Percentiles rank a stretch among this genome's conserved stretches.
These are phyloP conservation scores for Cheilosia scutellata DNA, from an alignment of 2,888 invertebrate genomes.

Conservation along the genomic window DNA sequence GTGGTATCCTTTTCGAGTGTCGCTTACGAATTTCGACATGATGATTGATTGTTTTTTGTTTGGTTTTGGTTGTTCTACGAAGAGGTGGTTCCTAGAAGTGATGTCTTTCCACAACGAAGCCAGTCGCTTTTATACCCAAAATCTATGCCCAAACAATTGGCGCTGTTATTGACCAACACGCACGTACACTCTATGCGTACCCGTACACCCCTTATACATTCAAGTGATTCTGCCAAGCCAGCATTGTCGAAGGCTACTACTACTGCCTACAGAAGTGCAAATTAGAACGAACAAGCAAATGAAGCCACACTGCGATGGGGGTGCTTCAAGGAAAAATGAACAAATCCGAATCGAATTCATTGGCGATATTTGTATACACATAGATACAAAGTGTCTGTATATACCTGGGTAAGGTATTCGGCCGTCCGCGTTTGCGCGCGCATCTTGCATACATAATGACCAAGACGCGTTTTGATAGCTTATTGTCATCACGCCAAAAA, in stretches of 20 bases:
- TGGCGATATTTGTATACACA: neutral
- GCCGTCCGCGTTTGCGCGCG: constrained; percentile 48
- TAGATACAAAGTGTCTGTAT: neutral
- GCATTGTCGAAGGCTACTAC: constrained; percentile 39
- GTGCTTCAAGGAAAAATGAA: constrained; percentile 72
- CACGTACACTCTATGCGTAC: neutral
- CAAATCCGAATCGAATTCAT: constrained; percentile 57
- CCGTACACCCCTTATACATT: constrained; percentile 27
- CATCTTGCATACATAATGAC: constrained; percentile 66
- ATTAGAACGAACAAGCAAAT: constrained; percentile 56
- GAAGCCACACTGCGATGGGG: constrained; percentile 43
- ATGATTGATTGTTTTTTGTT: constrained; percentile 39
- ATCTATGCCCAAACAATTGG: constrained; percentile 25
- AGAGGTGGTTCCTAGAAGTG: constrained; percentile 64
- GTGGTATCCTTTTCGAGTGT: neutral
- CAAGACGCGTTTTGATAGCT: constrained; percentile 39
- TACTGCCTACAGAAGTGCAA: constrained; percentile 28
- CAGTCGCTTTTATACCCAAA: constrained; percentile 68
- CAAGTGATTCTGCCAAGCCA: constrained; percentile 49
- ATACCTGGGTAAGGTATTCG: constrained; percentile 33
- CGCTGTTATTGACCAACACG: constrained; percentile 54
- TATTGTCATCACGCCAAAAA: constrained; percentile 72
- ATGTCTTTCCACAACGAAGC: constrained; percentile 40
- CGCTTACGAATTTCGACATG: constrained; percentile 75
- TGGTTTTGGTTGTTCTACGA: constrained; percentile 57